A percentile compares a stretch with the other conserved stretches of the same genome.
Evolutionary conservation across 2,888 invertebrate species (phyloP).

Genomic region (Sturmia bella): DNA sequence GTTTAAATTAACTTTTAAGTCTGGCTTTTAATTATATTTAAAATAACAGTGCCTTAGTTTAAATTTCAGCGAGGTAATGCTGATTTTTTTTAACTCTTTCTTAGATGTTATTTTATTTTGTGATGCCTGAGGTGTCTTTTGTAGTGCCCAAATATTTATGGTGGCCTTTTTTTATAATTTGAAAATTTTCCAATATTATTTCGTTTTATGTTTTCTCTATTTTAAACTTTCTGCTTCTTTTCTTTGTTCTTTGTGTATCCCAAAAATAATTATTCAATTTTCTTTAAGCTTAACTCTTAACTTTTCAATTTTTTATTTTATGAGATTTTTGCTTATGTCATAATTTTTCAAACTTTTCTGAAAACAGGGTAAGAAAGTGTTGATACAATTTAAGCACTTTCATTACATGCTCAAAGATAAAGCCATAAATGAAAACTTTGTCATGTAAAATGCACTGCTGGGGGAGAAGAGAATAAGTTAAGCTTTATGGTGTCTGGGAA

Average conservation of each 20-base stretch:
- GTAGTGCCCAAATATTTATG: too few relatives aligned
- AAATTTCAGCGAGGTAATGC: too few relatives aligned
- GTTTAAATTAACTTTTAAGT: too few relatives aligned
- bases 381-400: slow-evolving; percentile 54
- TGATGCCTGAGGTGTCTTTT: too few relatives aligned
- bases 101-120: too few relatives aligned
- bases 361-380: slow-evolving; percentile 10
- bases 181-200: too few relatives aligned
- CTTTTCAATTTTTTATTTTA: slow-evolving; percentile 42
- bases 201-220: not conserved
- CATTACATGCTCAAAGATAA: slow-evolving; percentile 55
- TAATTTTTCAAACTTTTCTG: slow-evolving; percentile 22
- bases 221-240: not conserved
- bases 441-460: slow-evolving; percentile 7
- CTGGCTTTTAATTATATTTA: too few relatives aligned
- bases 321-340: slow-evolving; percentile 35
- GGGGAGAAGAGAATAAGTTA: not conserved
- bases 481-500: slow-evolving; percentile 23
- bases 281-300: slow-evolving; percentile 24
- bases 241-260: not conserved
- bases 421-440: slow-evolving; percentile 61
- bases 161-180: too few relatives aligned
- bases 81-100: too few relatives aligned
- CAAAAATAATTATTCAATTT: not conserved
- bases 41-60: too few relatives aligned